phyloP scores from a whole-genome alignment of 2,113 vertebrate species.

The Rhombomys opimus region DNA sequence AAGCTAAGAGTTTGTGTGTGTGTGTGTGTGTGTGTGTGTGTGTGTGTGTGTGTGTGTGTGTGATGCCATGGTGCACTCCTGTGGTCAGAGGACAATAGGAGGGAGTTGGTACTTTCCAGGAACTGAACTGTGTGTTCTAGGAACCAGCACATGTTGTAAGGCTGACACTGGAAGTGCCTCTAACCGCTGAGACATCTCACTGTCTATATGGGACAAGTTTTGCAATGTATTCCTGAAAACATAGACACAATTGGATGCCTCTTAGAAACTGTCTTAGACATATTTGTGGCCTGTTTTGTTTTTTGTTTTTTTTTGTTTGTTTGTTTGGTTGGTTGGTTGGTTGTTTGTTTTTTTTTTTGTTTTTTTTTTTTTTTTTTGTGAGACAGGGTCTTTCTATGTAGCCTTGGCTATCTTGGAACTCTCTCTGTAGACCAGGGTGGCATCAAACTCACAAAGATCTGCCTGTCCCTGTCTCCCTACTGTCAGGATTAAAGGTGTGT shows the following conservation, averaged over 20 bases:
- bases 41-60: not conserved
- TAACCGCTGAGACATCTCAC: not conserved
- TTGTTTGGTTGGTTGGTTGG: no score
- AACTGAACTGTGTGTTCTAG: not conserved
- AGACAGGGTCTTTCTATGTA: not conserved
- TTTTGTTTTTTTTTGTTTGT: no score
- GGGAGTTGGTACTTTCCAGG: not conserved
- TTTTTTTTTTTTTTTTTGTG: not conserved
- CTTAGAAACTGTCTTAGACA: conserved; percentile 23
- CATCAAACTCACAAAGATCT: not conserved
- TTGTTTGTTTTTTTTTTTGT: no score
- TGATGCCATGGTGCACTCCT: not conserved
- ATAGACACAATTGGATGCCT: not conserved
- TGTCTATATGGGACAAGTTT: not conserved
- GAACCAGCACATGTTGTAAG: not conserved
- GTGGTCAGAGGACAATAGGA: not conserved
- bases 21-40: not conserved
- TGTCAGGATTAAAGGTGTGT: not conserved
- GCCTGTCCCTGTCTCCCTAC: not conserved
- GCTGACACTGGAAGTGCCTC: not conserved
- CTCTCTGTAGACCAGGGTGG: not conserved
- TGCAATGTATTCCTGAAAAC: not conserved
- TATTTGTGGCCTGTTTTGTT: not conserved
- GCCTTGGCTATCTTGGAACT: not conserved
- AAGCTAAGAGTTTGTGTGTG: not conserved